Evolutionary conservation across 2,888 invertebrate genomes (phyloP).

Genomic region (Timema cristinae): DNA sequence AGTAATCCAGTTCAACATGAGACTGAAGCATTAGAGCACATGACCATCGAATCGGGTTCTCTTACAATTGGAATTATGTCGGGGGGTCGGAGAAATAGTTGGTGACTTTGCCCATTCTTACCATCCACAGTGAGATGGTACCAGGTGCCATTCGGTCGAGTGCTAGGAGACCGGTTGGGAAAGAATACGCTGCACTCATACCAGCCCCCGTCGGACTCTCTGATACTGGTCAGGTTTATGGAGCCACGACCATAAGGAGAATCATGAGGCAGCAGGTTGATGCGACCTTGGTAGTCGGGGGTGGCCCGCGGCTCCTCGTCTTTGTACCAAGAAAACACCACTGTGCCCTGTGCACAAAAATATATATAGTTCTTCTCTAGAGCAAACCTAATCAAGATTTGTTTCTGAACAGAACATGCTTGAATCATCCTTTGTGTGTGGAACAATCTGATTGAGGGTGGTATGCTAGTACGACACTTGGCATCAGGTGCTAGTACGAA

Average conservation of each 20-base stretch:
- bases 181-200: constrained; percentile 87
- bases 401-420: not conserved
- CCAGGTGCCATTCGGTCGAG: constrained; percentile 85
- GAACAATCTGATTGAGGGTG: not conserved
- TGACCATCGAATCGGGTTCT: too few species aligned
- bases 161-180: constrained; percentile 81
- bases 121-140: constrained; percentile 85
- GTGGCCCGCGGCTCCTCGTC: constrained; percentile 66
- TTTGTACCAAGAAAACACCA: constrained; percentile 72
- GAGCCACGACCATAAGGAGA: constrained; percentile 60
- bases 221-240: constrained; percentile 80
- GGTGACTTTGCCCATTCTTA: constrained; percentile 43
- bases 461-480: too few species aligned
- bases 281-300: constrained; percentile 64
- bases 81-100: too few species aligned
- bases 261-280: constrained; percentile 57
- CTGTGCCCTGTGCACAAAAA: constrained; percentile 57
- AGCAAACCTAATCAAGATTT: not conserved
- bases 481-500: too few species aligned
- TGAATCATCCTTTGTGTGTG: not conserved
- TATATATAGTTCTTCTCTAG: not conserved
- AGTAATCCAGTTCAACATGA: too few species aligned
- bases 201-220: constrained; percentile 86
- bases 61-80: too few species aligned
- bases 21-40: too few species aligned